phyloP scores from a whole-genome alignment of 2,888 invertebrate species.

The Hofmannophila pseudospretella region DNA sequence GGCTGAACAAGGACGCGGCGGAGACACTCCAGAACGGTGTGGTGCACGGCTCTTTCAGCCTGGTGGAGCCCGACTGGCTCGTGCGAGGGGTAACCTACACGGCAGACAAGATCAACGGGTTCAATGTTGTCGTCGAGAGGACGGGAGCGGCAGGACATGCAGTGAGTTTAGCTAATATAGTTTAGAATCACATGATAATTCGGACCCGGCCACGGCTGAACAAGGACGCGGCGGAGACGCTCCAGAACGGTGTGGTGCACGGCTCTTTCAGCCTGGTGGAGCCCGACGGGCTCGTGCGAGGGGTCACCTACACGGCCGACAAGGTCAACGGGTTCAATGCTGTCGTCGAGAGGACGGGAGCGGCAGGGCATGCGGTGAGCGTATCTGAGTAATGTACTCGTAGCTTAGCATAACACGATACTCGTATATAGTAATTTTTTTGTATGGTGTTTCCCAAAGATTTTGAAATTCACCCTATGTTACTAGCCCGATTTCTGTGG shows the following conservation, averaged over 20 bases:
- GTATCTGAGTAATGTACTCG: no score
- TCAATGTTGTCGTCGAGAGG: conserved; percentile 74
- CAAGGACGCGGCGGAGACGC: conserved; percentile 70
- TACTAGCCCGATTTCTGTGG: no score
- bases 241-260: conserved; percentile 74
- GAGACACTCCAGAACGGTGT: conserved; percentile 74
- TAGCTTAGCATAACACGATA: no score
- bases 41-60: conserved; percentile 72
- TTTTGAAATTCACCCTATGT: no score
- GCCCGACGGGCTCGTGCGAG: conserved; percentile 68
- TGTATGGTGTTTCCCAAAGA: no score
- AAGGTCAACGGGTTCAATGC: conserved; percentile 74
- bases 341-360: conserved; percentile 70
- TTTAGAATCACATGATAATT: no score
- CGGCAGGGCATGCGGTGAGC: conserved; percentile 55
- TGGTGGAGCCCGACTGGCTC: conserved; percentile 74
- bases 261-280: conserved; percentile 74
- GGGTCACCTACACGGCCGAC: conserved; percentile 76
- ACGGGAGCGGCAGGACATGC: conserved; percentile 60
- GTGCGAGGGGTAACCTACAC: conserved; percentile 72
- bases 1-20: conserved; percentile 70
- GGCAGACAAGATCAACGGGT: conserved; percentile 72
- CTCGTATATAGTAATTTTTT: no score
- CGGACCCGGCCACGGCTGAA: conserved; percentile 71
- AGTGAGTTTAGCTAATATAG: no score